Percentiles rank a stretch among this genome's conserved stretches.
Evolutionary conservation across 2,113 vertebrate species (phyloP).

Genomic region (Campylomormyrus tamandua): DNA sequence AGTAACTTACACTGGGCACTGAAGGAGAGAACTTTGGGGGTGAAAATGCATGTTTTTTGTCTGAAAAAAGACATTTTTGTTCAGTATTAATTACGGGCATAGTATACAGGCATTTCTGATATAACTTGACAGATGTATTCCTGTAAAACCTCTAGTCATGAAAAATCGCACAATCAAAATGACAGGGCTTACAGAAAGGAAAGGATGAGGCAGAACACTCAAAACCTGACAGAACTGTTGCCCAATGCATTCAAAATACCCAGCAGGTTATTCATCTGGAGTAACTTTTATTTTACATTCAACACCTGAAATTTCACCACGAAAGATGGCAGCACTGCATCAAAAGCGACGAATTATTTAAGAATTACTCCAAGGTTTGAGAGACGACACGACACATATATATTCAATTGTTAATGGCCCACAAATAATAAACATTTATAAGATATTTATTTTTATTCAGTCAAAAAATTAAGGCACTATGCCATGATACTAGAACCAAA

Average conservation of each 20-base stretch:
- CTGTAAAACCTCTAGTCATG: background rate
- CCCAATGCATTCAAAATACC: background rate
- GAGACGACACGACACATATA: background rate
- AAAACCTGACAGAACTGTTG: background rate
- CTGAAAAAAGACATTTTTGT: constrained; percentile 33
- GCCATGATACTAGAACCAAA: no score
- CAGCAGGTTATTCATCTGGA: background rate
- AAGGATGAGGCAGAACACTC: background rate
- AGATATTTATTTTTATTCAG: background rate
- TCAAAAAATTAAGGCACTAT: background rate
- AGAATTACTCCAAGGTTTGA: background rate
- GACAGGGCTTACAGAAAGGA: background rate
- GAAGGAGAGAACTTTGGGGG: constrained; percentile 25
- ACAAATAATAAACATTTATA: background rate
- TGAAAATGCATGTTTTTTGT: constrained; percentile 29
- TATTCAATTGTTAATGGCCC: background rate
- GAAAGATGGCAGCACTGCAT: background rate
- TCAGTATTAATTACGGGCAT: background rate
- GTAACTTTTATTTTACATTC: background rate
- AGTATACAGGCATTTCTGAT: background rate
- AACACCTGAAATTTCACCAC: background rate
- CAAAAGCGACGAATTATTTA: background rate
- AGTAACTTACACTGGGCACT: constrained; percentile 28
- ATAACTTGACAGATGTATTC: background rate
- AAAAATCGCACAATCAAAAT: background rate